A percentile compares a stretch with the other conserved stretches of the same genome.
phyloP scores from a whole-genome alignment of 1,140 invertebrate species.

The Panonychus citri region DNA sequence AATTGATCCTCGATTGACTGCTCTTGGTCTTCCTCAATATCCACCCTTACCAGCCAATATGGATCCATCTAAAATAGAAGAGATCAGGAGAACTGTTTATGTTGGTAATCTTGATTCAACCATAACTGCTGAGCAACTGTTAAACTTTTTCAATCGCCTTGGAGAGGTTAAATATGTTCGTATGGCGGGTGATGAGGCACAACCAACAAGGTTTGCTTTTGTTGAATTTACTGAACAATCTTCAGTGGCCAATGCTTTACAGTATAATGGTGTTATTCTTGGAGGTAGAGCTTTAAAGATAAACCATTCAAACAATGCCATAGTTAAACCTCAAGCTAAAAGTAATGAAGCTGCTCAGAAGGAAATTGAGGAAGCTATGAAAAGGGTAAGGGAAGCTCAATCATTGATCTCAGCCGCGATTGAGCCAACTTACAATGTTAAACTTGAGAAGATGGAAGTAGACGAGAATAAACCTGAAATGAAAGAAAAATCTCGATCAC shows the following conservation, averaged over 20 bases:
- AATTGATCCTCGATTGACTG: conserved; percentile 61
- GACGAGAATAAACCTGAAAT: background rate
- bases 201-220: conserved; percentile 49
- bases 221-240: conserved; percentile 83
- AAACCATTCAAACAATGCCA: conserved; percentile 66
- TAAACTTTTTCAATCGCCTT: conserved; percentile 59
- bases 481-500: conserved; percentile 3
- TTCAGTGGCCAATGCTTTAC: conserved; percentile 57
- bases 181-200: conserved; percentile 58
- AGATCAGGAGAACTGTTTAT: conserved; percentile 72
- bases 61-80: conserved; percentile 76
- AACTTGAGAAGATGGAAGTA: background rate
- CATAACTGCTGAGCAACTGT: conserved; percentile 41
- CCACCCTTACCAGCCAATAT: conserved; percentile 70
- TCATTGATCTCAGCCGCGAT: conserved; percentile 75
- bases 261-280: conserved; percentile 50
- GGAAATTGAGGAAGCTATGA: conserved; percentile 92
- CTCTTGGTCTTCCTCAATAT: conserved; percentile 64
- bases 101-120: conserved; percentile 46
- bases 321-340: conserved; percentile 75
- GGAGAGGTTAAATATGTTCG: conserved; percentile 89
- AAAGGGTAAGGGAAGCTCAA: conserved; percentile 78
- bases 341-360: conserved; percentile 78
- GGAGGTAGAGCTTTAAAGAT: conserved; percentile 38
- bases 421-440: conserved; percentile 32